Base-by-base conservation (phyloP, 2,797 vertebrate species). In the Notolepis coatsorum region DNA sequence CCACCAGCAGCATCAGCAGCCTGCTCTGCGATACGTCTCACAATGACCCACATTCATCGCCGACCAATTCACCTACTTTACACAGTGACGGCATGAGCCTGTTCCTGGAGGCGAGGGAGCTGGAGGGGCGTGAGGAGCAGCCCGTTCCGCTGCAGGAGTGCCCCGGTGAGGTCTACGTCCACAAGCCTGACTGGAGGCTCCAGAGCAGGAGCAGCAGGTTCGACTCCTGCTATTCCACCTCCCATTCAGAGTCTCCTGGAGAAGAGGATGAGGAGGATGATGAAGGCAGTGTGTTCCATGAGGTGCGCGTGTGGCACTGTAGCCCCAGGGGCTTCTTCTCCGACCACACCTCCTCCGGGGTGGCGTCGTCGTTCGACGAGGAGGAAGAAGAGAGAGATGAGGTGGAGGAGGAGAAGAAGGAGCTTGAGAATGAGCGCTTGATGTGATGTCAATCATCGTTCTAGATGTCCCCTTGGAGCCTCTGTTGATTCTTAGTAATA, bases 291-390 rank as follows among this genome's bases (percentile, higher is more conserved):
- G 92, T 93, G 71, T 93, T 93, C 65, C 89, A 90, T 0, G 92
- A 92, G 52, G 80, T 76, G 30, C 49, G 84, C 5, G 39, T 83
- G 45, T 90, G 92, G 91, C 90, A 84, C 67, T 94, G 92, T 84
- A 91, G 89, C 48, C 84, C 84, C 37, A 89, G 83, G 59, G 89
- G 93, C 65, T 95, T 95, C 89, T 93, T 93, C 85, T 97, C 96
- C 0, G 95, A 96, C 3, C 91, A 94, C 42, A 92, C 93, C 23
- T 96, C 96, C 41, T 99, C 96, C 0, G 96, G 96, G 48, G 96
- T 96, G 43, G 93, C 93, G 54, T 98, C 93, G 54, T 98, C 96
- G 0, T 93, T 96, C 28, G 96, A 97, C 0, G 96, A 97, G 61
- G 92, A 93, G 5, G 91, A 94, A 60, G 75, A 0, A n/a, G 86